Evolutionary conservation across 2,888 invertebrate species (phyloP), one percentile per base, ranked within the genome.

Genomic region (Phytoseiulus persimilis): DNA sequence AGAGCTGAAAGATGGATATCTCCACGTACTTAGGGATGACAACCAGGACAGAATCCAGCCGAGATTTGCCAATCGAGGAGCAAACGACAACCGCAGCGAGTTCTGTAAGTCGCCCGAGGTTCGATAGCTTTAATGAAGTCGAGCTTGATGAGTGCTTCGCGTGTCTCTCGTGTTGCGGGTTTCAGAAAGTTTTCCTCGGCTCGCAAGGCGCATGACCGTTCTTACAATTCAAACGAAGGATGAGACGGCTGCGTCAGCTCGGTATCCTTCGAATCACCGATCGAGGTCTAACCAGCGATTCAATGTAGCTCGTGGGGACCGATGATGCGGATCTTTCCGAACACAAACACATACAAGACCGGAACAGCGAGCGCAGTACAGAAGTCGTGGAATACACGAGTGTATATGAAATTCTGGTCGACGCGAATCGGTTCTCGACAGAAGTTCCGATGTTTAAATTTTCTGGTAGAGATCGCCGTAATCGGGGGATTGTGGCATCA

Each of bases 11-110:
- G 18, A 87, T 87, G 87, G 87, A 87, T 32, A 87, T 87, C 87
- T 87, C 87, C n/a, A 39, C 87, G 23, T 87, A 87, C 45, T 45
- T 87, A 39, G 87, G 87, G 28, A 87, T 87, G 87, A 31, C 87
- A 6, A 39, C 87, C n/a, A 32, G 87, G 39, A 87, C 87, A 28
- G 87, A 87, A 18, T 65, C 65, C 23, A 65, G 18, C 2, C 23
- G 65, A 28, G 65, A 65, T 23, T 23, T 65, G 65, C 65, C 65
- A 28, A 28, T 65, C 65, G 65, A 65, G 65, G 65, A 65, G 65
- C 65, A 65, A 2, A 65, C 65, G 65, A 28, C 65, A 18, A 23
- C 65, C 18, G 65, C 65, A 23, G 14, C 65, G 65, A 65, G 65
- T 65, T 65, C 65, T 65, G 65, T 65, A 28, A 65, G 65, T 65